phyloP scores from a whole-genome alignment of 1,140 invertebrate species.

The Drosophila ercepeae region DNA sequence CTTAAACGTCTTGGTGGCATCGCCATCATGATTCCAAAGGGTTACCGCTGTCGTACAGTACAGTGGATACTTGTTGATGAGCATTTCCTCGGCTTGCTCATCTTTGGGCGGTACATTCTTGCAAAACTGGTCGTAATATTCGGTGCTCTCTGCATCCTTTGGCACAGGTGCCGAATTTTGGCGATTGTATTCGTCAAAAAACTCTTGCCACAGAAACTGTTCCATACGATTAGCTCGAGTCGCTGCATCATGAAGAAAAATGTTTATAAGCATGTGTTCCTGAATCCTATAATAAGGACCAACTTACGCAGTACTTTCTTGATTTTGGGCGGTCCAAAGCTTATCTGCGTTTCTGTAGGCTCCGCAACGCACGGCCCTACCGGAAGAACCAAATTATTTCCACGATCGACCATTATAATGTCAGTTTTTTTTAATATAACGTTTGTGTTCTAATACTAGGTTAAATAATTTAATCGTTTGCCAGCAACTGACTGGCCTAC shows the following conservation, averaged over 20 bases:
- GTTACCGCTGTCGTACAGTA: slow-evolving; percentile 74
- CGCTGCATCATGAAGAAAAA: slow-evolving; percentile 24
- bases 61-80: slow-evolving; percentile 68
- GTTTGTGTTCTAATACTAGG: slow-evolving; percentile 29
- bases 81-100: slow-evolving; percentile 51
- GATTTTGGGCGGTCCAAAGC: slow-evolving; percentile 53
- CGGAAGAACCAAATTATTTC: slow-evolving; percentile 24
- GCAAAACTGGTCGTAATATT: slow-evolving; percentile 75
- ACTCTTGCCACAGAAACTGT: slow-evolving; percentile 73
- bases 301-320: slow-evolving; percentile 57
- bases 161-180: slow-evolving; percentile 15
- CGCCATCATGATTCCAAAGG: slow-evolving; percentile 69
- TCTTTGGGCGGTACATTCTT: slow-evolving; percentile 65
- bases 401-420: slow-evolving; percentile 25
- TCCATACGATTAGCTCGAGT: slow-evolving; percentile 62
- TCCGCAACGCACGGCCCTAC: slow-evolving; percentile 41
- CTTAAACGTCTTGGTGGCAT: slow-evolving; percentile 66
- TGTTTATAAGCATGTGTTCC: background rate
- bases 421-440: background rate
- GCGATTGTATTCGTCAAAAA: slow-evolving; percentile 72
- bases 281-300: background rate
- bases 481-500: slow-evolving; percentile 23
- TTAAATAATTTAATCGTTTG: slow-evolving; percentile 68
- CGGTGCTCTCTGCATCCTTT: slow-evolving; percentile 41
- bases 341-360: slow-evolving; percentile 51